Evolutionary conservation across 2,113 vertebrate species (phyloP).

Genomic region (Pseudorectes ferrugineus): DNA sequence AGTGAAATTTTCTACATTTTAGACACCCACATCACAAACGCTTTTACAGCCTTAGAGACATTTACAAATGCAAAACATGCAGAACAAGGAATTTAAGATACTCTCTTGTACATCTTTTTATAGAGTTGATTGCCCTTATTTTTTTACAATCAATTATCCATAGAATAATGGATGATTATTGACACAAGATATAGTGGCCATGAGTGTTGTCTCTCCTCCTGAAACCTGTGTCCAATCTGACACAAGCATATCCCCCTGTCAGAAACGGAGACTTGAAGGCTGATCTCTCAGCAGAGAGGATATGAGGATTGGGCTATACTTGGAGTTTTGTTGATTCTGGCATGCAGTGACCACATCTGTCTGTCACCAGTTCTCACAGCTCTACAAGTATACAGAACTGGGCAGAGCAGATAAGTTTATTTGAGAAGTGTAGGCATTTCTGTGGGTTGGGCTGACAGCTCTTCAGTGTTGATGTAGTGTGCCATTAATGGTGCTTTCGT

Average conservation of each 20-base stretch:
- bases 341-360: background rate
- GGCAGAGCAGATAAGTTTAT: background rate
- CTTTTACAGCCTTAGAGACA: background rate
- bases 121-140: background rate
- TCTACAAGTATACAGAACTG: background rate
- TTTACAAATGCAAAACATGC: background rate
- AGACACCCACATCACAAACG: background rate
- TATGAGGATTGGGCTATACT: background rate
- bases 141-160: background rate
- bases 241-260: background rate
- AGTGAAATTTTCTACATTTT: background rate
- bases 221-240: background rate
- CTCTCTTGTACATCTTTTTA: background rate
- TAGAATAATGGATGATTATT: background rate
- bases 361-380: background rate
- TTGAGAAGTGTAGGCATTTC: background rate
- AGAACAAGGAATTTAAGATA: background rate
- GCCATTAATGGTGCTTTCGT: rapidly evolving
- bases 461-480: background rate
- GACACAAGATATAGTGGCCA: background rate
- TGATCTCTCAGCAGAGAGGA: background rate
- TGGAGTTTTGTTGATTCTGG: background rate
- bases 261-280: background rate
- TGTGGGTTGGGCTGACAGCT: background rate
- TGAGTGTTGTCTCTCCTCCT: background rate